Evolutionary conservation across 2,888 invertebrate genomes (phyloP).

Genomic region (Cantharis lateralis): DNA sequence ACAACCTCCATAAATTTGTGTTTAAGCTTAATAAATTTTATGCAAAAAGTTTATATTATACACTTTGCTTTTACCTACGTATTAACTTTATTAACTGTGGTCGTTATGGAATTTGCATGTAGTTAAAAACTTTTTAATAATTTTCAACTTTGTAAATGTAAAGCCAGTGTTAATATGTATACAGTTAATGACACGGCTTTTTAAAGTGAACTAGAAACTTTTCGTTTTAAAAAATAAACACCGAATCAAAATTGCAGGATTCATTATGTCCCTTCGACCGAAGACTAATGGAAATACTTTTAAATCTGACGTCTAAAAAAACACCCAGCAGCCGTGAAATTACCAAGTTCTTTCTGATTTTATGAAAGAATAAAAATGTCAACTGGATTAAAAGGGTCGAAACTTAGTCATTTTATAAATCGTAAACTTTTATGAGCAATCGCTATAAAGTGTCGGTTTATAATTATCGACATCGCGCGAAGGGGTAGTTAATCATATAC

Average conservation of each 20-base stretch:
- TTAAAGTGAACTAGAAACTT: constrained; percentile 13
- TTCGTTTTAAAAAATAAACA: constrained; percentile 7
- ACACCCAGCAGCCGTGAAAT: constrained; percentile 45
- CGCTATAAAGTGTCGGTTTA: background rate
- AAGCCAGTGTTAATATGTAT: constrained; percentile 34
- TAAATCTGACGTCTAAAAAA: constrained; percentile 43
- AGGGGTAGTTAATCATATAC: background rate
- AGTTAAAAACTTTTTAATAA: constrained; percentile 48
- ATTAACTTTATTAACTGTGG: constrained; percentile 30
- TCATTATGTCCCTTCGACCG: constrained; percentile 23
- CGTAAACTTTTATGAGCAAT: constrained; percentile 15
- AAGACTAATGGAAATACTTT: constrained; percentile 45
- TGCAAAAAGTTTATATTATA: constrained; percentile 27
- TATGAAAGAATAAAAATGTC: constrained; percentile 45
- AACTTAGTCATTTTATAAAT: constrained; percentile 30
- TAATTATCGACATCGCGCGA: constrained; percentile 1
- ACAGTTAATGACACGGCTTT: constrained; percentile 33
- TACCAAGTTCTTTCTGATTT: constrained; percentile 46
- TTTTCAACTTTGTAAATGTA: constrained; percentile 38
- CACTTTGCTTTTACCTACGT: constrained; percentile 22
- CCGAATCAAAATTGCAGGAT: constrained; percentile 6
- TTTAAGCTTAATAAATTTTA: constrained; percentile 7
- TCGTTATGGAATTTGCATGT: constrained; percentile 45
- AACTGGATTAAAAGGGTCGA: constrained; percentile 26
- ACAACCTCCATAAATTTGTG: constrained; percentile 1